A percentile compares a stretch with the other conserved stretches of the same genome.
Evolutionary conservation across 2,113 vertebrate species (phyloP).

Genomic region (Hyaena hyaena): DNA sequence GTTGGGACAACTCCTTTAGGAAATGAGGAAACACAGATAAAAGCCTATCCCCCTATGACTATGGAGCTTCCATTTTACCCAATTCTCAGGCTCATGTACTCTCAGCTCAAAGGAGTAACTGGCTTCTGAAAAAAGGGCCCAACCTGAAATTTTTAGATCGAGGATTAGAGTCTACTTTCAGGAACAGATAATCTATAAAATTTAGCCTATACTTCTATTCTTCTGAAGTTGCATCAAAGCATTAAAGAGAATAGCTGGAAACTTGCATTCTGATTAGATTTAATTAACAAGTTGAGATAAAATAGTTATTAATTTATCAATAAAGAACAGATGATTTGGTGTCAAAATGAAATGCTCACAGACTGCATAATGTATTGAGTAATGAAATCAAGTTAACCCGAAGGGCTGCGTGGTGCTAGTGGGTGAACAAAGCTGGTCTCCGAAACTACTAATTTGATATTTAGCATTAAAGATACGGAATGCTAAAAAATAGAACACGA

Average conservation of each 20-base stretch:
- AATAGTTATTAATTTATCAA: background rate
- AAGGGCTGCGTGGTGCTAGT: background rate
- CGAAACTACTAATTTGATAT: background rate
- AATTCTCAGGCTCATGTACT: background rate
- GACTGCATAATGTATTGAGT: background rate
- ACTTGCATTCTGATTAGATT: background rate
- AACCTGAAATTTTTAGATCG: background rate
- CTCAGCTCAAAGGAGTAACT: background rate
- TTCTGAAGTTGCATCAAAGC: background rate
- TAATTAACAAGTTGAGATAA: slow-evolving; percentile 13
- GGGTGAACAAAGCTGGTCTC: background rate
- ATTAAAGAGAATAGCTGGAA: background rate
- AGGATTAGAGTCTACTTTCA: background rate
- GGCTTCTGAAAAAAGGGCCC: background rate
- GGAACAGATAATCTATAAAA: background rate
- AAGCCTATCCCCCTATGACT: background rate
- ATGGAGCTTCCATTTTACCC: background rate
- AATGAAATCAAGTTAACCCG: background rate
- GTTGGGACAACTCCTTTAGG: background rate
- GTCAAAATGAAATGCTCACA: background rate
- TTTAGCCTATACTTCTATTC: background rate
- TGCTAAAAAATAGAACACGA: background rate
- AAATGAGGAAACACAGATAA: background rate
- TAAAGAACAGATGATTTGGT: background rate
- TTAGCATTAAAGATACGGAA: background rate